Conservation (phyloP, 2,113 vertebrate genomes). For the Urocynchramus pylzowi region DNA sequence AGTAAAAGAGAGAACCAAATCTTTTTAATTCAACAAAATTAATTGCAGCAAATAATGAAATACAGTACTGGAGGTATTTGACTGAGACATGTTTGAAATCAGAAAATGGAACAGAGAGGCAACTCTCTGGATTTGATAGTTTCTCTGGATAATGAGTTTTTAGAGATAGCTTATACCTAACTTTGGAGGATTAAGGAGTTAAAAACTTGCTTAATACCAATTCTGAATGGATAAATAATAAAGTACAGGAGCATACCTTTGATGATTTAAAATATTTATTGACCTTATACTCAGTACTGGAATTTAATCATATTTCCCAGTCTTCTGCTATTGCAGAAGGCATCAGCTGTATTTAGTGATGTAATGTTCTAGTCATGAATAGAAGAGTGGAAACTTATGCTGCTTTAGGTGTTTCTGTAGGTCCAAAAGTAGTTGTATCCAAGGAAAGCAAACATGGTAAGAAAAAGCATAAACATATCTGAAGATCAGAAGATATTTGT, state of each 20-base stretch:
- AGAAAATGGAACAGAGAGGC: background rate
- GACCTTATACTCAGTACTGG: background rate
- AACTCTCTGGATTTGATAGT: background rate
- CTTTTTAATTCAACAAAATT: background rate
- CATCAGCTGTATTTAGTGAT: background rate
- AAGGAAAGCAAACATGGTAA: background rate
- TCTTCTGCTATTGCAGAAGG: background rate
- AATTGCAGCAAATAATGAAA: background rate
- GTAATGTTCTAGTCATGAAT: background rate
- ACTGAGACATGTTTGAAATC: background rate
- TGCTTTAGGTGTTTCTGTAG: background rate
- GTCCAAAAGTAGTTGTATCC: background rate
- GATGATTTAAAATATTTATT: slow-evolving; percentile 23
- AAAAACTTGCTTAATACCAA: background rate
- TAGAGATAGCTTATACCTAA: background rate
- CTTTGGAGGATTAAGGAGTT: background rate
- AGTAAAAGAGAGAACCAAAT: background rate
- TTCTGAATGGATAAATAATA: background rate
- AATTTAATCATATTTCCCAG: background rate
- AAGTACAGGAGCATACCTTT: background rate
- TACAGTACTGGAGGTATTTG: background rate
- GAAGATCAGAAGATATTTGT: background rate
- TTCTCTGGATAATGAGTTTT: background rate
- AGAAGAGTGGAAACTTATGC: background rate
- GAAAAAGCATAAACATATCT: background rate